Conservation (phyloP, 2,797 vertebrate species). For the Uromys caudimaculatus region DNA sequence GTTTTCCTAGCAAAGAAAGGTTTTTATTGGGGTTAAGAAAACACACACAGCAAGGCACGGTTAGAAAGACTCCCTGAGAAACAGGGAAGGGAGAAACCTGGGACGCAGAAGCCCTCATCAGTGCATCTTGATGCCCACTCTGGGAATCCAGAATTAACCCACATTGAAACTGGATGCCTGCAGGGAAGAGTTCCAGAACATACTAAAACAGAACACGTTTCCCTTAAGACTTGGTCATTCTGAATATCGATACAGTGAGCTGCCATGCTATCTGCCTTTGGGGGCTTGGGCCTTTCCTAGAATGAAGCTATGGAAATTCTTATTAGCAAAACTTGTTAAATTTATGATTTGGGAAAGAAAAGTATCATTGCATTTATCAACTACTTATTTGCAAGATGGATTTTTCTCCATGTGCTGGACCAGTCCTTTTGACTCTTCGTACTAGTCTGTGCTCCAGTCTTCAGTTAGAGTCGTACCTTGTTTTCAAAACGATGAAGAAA, state of each 20-base stretch:
- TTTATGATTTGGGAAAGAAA: slow-evolving; percentile 46
- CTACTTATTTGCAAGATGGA: not conserved
- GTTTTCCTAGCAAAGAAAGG: not conserved
- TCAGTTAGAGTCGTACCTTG: slow-evolving; percentile 43
- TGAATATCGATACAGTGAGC: not conserved
- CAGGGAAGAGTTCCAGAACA: slow-evolving; percentile 56
- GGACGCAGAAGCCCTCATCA: not conserved
- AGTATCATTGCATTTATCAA: not conserved
- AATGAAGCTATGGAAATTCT: slow-evolving; percentile 41
- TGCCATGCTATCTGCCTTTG: slow-evolving; percentile 12
- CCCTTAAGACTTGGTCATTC: slow-evolving; percentile 47
- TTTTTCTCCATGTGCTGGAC: slow-evolving; percentile 17
- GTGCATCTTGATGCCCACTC: slow-evolving; percentile 67
- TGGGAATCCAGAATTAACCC: slow-evolving; percentile 62
- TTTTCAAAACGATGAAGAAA: slow-evolving; percentile 41
- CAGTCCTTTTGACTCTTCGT: slow-evolving; percentile 25
- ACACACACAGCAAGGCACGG: not conserved
- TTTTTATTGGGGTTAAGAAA: not conserved
- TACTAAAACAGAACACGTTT: slow-evolving; percentile 46
- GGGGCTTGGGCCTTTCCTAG: slow-evolving; percentile 15
- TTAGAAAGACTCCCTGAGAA: not conserved
- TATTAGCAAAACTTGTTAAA: slow-evolving; percentile 44
- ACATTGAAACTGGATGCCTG: slow-evolving; percentile 50
- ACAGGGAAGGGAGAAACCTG: not conserved
- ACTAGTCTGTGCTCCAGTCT: slow-evolving; percentile 1